Conservation (phyloP, 2,113 vertebrate species). For the Notechis scutatus region DNA sequence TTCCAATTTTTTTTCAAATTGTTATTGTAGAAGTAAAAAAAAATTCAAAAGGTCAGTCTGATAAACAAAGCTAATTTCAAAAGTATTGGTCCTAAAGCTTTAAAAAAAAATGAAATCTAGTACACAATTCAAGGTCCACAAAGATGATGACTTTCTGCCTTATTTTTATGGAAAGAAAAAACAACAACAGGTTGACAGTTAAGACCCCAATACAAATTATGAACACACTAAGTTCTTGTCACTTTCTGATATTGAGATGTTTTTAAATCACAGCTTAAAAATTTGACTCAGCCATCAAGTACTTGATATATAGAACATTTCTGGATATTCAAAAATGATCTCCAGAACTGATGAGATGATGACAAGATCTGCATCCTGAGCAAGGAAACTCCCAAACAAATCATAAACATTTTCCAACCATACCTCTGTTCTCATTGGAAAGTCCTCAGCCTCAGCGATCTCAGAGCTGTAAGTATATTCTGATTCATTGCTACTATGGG, state of each 20-base stretch:
- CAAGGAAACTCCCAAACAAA: neutral
- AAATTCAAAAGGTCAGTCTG: constrained; percentile 15
- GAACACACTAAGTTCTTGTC: neutral
- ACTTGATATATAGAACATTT: neutral
- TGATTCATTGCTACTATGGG: constrained; percentile 97
- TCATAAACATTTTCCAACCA: neutral
- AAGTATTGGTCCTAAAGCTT: constrained; percentile 43
- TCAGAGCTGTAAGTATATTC: constrained; percentile 95
- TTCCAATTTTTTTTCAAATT: constrained; percentile 29
- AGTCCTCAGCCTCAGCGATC: constrained; percentile 86
- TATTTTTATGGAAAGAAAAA: constrained; percentile 50
- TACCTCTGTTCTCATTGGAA: constrained; percentile 82
- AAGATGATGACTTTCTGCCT: constrained; percentile 51
- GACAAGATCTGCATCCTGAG: no score
- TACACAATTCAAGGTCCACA: constrained; percentile 34
- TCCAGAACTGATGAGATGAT: neutral
- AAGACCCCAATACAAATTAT: constrained; percentile 52
- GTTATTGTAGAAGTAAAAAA: constrained; percentile 21
- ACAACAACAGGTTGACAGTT: constrained; percentile 40
- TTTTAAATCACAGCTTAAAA: neutral
- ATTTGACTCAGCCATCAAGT: neutral
- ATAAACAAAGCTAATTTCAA: constrained; percentile 16
- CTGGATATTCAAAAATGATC: neutral
- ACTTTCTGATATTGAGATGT: neutral
- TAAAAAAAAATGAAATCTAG: constrained; percentile 46